Base-by-base conservation (phyloP, 2,888 invertebrate species). In the Drosophila subquinaria region DNA sequence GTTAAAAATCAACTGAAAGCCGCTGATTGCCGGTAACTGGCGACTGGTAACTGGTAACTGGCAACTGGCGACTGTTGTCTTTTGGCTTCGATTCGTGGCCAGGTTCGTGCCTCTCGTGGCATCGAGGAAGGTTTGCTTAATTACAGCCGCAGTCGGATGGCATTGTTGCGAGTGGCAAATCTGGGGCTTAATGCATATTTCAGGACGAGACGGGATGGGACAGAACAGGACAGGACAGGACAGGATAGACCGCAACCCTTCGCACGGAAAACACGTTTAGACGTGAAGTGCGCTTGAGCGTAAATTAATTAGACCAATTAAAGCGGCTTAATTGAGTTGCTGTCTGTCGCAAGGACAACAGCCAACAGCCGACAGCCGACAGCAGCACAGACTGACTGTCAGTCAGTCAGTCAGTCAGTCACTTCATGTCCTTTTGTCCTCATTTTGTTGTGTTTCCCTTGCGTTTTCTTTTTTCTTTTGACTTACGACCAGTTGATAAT, bases 281-380 rank as follows among this genome's bases (percentile, higher is more conserved):
- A 79, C 81, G 76, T 85, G 68, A 85, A 86, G 90, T 88, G 89
- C 83, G 88, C 82, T 89, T 89, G 84, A 90, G 91, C 89, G 91
- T 88, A 90, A 91, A 92, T 92, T 92, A 92, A 92, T 92, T 92
- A 92, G 90, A 84, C 90, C 91, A 92, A 92, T 92, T 92, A 92
- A 89, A 90, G 89, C 89, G 82, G 81, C 89, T 91, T 92, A 92
- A 92, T 92, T 91, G 90, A 92, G 92, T 90, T 92, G 92, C 81
- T 71, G 79, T 70, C 81, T 72, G 79, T 71, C 74, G 69, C 73
- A 62, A 63, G 80, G 81, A 82, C 74, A 72, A 36, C 35, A 15
- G 30, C 8, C 74, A 69, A 36, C 33, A n/a, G 20, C 20, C 1
- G 43, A n/a, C 56, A 52, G 38, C 63, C 69, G 60, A 42, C 71